Base-by-base conservation (phyloP, 2,113 vertebrate genomes). In the Sula dactylatra region DNA sequence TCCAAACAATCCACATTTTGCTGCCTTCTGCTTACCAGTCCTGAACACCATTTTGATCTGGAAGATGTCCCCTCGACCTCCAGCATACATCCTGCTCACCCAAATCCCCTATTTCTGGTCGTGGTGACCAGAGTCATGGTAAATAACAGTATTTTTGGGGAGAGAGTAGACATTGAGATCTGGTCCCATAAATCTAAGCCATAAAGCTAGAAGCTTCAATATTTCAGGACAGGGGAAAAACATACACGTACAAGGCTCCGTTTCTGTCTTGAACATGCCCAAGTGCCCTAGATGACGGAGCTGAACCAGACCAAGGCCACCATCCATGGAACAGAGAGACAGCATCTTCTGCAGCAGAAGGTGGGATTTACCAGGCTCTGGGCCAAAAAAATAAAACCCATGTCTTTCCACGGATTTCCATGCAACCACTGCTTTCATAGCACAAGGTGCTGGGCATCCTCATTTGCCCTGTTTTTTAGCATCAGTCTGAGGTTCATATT, bases 1-100 rank as follows among this genome's bases (percentile, higher is more conserved):
- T 82, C 56, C 1, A 1, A 77, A 26, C 5, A 56, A 20, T 38
- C 6, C 66, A 45, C 0, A 0, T 34, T 71, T 82, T 82, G 3
- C n/a, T 92, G 47, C 32, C 42, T 59, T 1, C 9, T 9, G 8
- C 29, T 21, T 12, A 4, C 36, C 42, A 79, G 27, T 42, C 22
- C 50, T 38, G 32, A 59, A 3, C 11, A 32, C 0, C 0, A 10
- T 36, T 82, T 84, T 59, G n/a, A 21, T 59, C n/a, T 84, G 61
- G 72, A 52, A 71, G 52, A 26, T 54, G 26, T 38, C 25, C 6
- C 36, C 13, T 70, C 29, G 27, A 40, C 8, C 29, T 10, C 11
- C 44, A 85, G 16, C 32, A 52, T 19, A 16, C 32, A 9, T 40
- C 36, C 2, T 4, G 12, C 10, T 86, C 21, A 38, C 2, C 6